Conservation (phyloP, 1,140 invertebrate genomes). For the Lucilia cuprina region DNA sequence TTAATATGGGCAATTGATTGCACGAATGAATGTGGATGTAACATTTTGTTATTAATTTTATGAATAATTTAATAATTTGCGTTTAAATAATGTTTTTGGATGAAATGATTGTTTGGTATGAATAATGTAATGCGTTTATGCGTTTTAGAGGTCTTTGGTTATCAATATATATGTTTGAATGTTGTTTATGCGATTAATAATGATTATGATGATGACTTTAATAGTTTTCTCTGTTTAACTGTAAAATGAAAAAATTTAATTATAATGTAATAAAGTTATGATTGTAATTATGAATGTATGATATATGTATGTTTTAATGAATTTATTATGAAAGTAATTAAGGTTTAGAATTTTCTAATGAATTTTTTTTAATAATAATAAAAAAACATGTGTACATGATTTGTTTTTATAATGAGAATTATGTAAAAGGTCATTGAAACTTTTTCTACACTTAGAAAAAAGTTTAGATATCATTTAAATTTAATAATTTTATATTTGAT, state of each 20-base stretch:
- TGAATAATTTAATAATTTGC: slow-evolving; percentile 7
- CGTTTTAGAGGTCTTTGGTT: not conserved
- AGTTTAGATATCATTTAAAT: too few species aligned
- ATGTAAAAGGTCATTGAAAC: not conserved
- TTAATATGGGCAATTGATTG: slow-evolving; percentile 56
- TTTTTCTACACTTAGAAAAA: not conserved
- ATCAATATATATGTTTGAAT: not conserved
- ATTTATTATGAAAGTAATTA: not conserved
- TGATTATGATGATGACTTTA: not conserved
- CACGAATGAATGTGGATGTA: slow-evolving; percentile 43
- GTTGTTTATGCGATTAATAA: too few species aligned
- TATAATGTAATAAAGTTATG: not conserved
- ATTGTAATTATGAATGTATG: not conserved
- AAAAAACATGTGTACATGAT: not conserved
- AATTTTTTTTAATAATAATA: not conserved
- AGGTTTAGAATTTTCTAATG: not conserved
- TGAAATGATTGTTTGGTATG: not conserved
- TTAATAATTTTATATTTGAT: too few species aligned
- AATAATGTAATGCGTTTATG: not conserved
- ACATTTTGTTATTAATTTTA: slow-evolving; percentile 15
- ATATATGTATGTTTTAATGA: not conserved
- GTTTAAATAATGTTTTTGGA: not conserved
- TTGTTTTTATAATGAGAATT: not conserved
- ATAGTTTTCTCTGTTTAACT: not conserved
- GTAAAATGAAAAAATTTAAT: not conserved